A percentile compares a stretch with the other conserved stretches of the same genome.
phyloP scores from a whole-genome alignment of 1,140 invertebrate species.

The Rhynchophorus ferrugineus region DNA sequence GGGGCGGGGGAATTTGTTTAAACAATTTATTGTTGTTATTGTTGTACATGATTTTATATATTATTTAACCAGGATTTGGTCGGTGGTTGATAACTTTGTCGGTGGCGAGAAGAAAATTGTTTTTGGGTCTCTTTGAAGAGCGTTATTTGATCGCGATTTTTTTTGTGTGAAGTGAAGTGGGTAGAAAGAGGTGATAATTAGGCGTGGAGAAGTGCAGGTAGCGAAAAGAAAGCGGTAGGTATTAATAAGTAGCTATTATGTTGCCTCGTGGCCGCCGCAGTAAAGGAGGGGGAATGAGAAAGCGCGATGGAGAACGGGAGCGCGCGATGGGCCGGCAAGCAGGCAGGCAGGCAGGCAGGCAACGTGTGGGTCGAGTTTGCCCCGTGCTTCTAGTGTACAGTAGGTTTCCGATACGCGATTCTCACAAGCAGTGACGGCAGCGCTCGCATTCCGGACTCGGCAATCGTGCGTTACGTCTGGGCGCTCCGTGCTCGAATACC shows the following conservation, averaged over 20 bases:
- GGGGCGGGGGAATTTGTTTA: background rate
- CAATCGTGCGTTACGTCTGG: conserved; percentile 34
- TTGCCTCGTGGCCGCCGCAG: conserved; percentile 8
- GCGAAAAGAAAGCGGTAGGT: conserved; percentile 38
- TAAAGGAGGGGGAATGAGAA: conserved; percentile 29
- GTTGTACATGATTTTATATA: background rate
- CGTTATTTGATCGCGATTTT: too few relatives aligned
- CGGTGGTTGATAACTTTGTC: too few relatives aligned
- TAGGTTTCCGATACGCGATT: conserved; percentile 38
- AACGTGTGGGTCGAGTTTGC: conserved; percentile 40
- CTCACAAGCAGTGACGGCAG: conserved; percentile 26
- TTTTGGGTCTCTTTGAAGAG: too few relatives aligned
- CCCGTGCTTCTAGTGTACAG: conserved; percentile 37
- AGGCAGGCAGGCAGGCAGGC: too few relatives aligned
- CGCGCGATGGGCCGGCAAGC: conserved; percentile 39
- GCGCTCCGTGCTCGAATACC: conserved; percentile 26
- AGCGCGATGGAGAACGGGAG: conserved; percentile 28
- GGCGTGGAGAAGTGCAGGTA: conserved; percentile 14
- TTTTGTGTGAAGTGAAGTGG: too few relatives aligned
- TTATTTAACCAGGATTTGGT: too few relatives aligned
- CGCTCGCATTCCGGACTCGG: conserved; percentile 37
- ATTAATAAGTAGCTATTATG: conserved; percentile 34
- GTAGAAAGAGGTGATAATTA: conserved; percentile 13
- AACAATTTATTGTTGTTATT: background rate
- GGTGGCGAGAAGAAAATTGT: too few relatives aligned